phyloP scores from a whole-genome alignment of 2,797 vertebrate species.

The Leucoraja ocellata region DNA sequence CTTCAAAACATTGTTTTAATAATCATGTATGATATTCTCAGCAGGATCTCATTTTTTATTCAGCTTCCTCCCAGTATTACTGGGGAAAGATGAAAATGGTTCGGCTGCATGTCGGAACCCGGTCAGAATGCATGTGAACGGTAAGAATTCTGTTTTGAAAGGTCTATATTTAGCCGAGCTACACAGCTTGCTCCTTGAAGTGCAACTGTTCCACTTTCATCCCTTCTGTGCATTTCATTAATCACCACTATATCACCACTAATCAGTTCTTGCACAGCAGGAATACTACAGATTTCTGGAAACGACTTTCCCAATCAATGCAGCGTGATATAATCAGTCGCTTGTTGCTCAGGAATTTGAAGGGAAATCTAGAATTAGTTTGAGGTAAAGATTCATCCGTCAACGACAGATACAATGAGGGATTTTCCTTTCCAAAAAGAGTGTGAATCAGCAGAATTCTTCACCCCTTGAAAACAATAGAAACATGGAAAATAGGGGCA shows the following conservation, averaged over 20 bases:
- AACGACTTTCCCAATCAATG: background rate
- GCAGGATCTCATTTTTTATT: background rate
- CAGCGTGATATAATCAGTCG: background rate
- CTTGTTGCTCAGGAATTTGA: background rate
- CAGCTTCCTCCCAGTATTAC: background rate
- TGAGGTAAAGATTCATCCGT: no score
- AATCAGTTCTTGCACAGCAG: background rate
- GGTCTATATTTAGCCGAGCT: background rate
- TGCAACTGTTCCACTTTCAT: background rate
- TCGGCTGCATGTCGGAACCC: background rate
- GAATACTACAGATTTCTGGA: background rate
- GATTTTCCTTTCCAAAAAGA: no score
- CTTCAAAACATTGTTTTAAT: background rate
- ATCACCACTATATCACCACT: background rate
- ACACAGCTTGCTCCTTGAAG: background rate
- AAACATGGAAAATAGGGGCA: no score
- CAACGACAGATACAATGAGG: no score
- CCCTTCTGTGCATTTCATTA: background rate
- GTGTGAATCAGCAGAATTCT: no score
- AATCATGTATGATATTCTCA: background rate
- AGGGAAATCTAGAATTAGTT: background rate
- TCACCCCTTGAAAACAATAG: no score
- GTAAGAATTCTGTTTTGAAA: background rate
- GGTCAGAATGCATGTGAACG: background rate
- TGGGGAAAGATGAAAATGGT: background rate